Evolutionary conservation across 2,113 vertebrate species (phyloP), one percentile per base, ranked within the genome.

Genomic region (Embiotoca jacksoni): DNA sequence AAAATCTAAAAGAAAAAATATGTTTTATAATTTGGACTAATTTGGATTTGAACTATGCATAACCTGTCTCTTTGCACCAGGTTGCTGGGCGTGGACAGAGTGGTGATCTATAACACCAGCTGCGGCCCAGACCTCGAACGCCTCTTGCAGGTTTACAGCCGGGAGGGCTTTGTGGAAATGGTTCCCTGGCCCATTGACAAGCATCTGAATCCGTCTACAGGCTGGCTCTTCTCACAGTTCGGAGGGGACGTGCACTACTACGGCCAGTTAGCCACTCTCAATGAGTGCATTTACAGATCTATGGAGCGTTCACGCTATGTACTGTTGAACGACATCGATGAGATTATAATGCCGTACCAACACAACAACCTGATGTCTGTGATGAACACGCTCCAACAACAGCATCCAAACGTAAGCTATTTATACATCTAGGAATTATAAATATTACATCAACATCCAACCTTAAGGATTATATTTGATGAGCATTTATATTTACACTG

Each of bases 41-140:
- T 11, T 3, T 44, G 4, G 13, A 11, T 44, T 9, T 7, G 54
- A 4, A 44, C 3, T 33, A 37, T 58, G 0, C 6, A 0, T 23
- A 23, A 23, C 23, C 23, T 23, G 23, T 56, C 10, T 7, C 10
- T 37, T 53, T 65, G 4, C 3, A 0, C 1, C 65, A 92, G 89
- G 56, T 73, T 96, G 69, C 91, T 96, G 16, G 95, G 95, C 11
- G 90, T 89, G 0, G 71, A 94, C 77, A 91, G 87, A 32, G 94
- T 96, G 73, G 84, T 95, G 23, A 91, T 96, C 82, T 96, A 96
- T n/a, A 96, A 95, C 57, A 95, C 92, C 80, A 96, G 88, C 88
- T 94, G 94, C 53, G 91, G 94, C 56, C 84, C 68, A 5, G 84
- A 94, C 5, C 89, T 96, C 36, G 80, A 93, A 4, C 91, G 89